Base-by-base conservation (phyloP, 2,888 invertebrate genomes). In the Phrixothrix hirtus region DNA sequence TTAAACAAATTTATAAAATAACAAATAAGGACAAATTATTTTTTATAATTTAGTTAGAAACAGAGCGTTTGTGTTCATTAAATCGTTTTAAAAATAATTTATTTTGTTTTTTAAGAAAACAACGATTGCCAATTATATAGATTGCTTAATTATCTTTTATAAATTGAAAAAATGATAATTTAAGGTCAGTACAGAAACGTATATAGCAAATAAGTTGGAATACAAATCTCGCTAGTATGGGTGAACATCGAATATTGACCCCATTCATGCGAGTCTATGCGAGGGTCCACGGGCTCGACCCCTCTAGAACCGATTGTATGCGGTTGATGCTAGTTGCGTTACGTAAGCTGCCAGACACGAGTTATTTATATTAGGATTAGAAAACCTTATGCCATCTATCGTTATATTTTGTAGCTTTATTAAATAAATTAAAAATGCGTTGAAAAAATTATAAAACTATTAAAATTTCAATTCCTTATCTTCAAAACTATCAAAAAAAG, bases 321-420 rank as follows among this genome's bases (percentile, higher is more conserved):
- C 12, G 21, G 39, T 39, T 46, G 45, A 35, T 42, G 48, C 39
- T 44, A 30, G 44, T 35, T 37, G 27, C 44, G 41, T 48, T 51
- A 43, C 51, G 48, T 41, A 32, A 43, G 38, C 43, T 16, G 41
- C 35, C 52, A 54, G 32, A 41, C 41, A 27, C 48, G 38, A 42
- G 38, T 54, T 55, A 43, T 54, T 51, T 55, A 52, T 38, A 48
- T 44, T 42, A 31, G 37, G 36, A 38, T 52, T 53, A 17, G 47
- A 38, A 37, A 47, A 34, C 39, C 32, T 34, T 47, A 55, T 44
- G 52, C 53, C 49, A 52, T 49, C 55, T 55, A 52, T 52, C 52
- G 52, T 31, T 47, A 26, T 36, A 11, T 37, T 31, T 14, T 12
- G 37, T 13, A 52, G 31, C 27, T 42, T 3, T 21, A 21, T 7